Base-by-base conservation (phyloP, 2,797 vertebrate genomes). In the Chelon labrosus region DNA sequence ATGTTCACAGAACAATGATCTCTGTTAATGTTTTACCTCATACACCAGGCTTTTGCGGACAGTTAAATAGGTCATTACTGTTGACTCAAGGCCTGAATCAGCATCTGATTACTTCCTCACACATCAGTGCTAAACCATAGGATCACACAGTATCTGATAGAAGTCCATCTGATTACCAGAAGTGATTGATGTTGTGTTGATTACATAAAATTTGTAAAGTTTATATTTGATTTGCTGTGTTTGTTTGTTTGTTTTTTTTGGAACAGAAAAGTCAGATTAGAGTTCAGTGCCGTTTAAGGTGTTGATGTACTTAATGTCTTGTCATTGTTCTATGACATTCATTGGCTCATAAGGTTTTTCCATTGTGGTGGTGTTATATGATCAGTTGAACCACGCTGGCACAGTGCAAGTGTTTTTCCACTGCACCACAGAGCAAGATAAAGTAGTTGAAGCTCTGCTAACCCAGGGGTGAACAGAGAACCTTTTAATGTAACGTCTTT, bases 51-150 rank as follows among this genome's bases (percentile, higher is more conserved):
- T 22, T 54, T 38, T 35, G 50, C 31, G 51, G 35, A 17, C 31
- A 39, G 56, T 38, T 51, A 47, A 72, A 55, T 60, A 53, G 56
- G 31, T 83, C 65, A 50, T 46, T 8, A 2, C 39, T 68, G 70
- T 65, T 74, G 55, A 75, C 73, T 73, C 61, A 17, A 78, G 62
- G 41, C 39, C 51, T 52, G 54, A 80, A 74, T 81, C 58, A 73
- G 69, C 69, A 58, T 54, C 46, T 46, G 61, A 22, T 22, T 13
- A 61, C 69, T 63, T 75, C 62, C 70, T 77, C 67, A 58, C 35
- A 64, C 44, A 46, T 54, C 10, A 47, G n/a, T 17, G 41, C 39
- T 37, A 2, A 69, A 50, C 44, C 37, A 10, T 8, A 35, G 27
- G 39, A 19, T 51, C 27, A 1, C 25, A 54, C 35, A 65, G 27